Evolutionary conservation across 2,113 vertebrate species (phyloP), one percentile per base, ranked within the genome.

Genomic region (Edolisoma coerulescens): DNA sequence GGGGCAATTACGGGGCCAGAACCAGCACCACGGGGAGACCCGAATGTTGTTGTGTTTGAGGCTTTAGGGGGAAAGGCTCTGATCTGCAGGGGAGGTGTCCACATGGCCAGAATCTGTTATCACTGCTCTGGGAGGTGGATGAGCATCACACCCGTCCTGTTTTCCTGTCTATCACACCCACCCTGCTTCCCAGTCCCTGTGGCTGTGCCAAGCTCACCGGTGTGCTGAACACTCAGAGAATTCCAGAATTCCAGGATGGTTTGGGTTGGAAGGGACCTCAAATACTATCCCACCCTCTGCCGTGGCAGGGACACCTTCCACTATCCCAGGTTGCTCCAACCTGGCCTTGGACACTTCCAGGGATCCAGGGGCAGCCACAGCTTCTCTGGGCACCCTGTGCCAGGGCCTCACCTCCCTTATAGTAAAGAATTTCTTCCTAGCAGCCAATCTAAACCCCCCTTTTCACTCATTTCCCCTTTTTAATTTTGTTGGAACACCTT

Each of bases 11-110:
- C 23, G 8, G 60, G 37, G 3, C 8, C 7, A 8, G 41, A 19
- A 37, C 2, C 35, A 22, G 7, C 57, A 1, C 5, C 28, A 0
- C 0, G 2, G 57, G 2, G 56, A 30, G 16, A 16, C 26, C 18
- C 14, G 2, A 2, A 1, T 1, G 22, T 4, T 28, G 19, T 7
- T 4, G 1, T 1, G 41, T 3, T n/a, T 41, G 52, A 12, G 39
- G 23, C 44, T 41, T 9, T 3, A 1, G 20, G 30, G 49, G 35
- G 17, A 33, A 14, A 53, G 42, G 22, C 47, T 16, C 45, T n/a
- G 81, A 13, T 3, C 71, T 6, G 2, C 47, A 6, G 71, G 21
- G 8, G 18, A 52, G 74, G n/a, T 8, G 28, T 30, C 13, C 24
- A 9, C 10, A 42, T 1, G 10, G 44, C 22, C 33, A 5, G 52